Conservation (phyloP, 2,888 invertebrate genomes). For the Helleia helle region DNA sequence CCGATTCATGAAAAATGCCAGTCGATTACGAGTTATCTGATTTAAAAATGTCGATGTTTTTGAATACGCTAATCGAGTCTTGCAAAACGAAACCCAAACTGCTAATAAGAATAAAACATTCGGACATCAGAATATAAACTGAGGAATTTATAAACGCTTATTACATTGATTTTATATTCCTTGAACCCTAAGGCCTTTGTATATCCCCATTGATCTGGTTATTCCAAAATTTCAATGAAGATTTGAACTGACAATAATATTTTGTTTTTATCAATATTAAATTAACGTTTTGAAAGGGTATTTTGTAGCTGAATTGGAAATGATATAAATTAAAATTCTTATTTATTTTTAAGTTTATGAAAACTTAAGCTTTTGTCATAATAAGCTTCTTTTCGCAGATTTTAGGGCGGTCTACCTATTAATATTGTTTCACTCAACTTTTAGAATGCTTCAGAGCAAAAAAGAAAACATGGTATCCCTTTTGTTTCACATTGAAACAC, state of each 20-base stretch:
- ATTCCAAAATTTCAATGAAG: slow-evolving; percentile 1
- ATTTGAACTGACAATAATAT: background rate
- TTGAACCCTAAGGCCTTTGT: background rate
- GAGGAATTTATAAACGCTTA: slow-evolving; percentile 3
- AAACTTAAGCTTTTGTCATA: too few species aligned
- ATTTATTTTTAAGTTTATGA: too few species aligned
- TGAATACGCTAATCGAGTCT: slow-evolving; percentile 1
- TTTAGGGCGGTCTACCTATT: too few species aligned
- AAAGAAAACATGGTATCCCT: too few species aligned
- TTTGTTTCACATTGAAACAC: too few species aligned
- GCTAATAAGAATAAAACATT: background rate
- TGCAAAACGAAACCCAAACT: background rate
- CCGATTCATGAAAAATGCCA: background rate
- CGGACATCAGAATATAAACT: background rate
- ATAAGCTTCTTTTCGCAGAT: too few species aligned
- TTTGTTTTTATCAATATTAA: background rate
- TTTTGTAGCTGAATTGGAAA: too few species aligned
- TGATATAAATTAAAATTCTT: too few species aligned
- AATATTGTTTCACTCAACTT: too few species aligned
- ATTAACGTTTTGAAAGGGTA: too few species aligned
- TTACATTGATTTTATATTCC: background rate
- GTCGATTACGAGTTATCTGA: slow-evolving; percentile 5
- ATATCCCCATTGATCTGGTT: background rate
- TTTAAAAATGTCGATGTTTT: slow-evolving; percentile 2
- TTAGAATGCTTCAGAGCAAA: too few species aligned